A percentile compares a stretch with the other conserved stretches of the same genome.
These are phyloP conservation scores for Ginglymostoma cirratum DNA, from an alignment of 2,113 vertebrate genomes.

Conservation along the genomic window DNA sequence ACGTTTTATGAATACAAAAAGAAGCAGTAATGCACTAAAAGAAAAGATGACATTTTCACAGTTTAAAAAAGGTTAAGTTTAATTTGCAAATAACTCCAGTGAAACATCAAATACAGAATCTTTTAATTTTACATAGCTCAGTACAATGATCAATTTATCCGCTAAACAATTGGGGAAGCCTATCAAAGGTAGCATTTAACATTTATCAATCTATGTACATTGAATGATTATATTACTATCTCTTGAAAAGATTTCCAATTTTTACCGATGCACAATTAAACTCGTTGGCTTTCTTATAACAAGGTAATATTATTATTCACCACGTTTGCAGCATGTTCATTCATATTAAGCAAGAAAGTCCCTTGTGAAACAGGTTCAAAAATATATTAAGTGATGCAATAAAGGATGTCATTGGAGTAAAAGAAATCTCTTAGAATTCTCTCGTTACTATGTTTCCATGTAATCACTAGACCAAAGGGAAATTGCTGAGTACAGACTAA, in stretches of 20 bases:
- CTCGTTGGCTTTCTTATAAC: neutral
- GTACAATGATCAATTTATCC: neutral
- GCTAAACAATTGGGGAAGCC: neutral
- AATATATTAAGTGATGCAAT: neutral
- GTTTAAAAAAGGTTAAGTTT: neutral
- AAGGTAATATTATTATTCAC: neutral
- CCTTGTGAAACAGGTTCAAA: neutral
- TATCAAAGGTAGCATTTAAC: neutral
- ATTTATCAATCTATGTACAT: neutral
- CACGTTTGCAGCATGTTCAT: neutral
- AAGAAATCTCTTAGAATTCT: neutral
- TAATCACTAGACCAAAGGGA: neutral
- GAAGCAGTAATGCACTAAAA: neutral
- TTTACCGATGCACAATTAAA: neutral
- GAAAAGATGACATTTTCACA: neutral
- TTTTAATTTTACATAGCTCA: neutral
- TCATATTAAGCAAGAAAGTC: neutral
- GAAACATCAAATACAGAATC: neutral
- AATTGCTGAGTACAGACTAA: neutral
- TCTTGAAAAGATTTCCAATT: neutral
- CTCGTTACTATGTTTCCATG: neutral
- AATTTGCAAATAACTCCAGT: neutral
- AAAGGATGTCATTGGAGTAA: neutral
- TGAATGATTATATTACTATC: neutral
- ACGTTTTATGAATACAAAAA: neutral